phyloP scores from a whole-genome alignment of 1,140 invertebrate species.

The Drosophila virilis region DNA sequence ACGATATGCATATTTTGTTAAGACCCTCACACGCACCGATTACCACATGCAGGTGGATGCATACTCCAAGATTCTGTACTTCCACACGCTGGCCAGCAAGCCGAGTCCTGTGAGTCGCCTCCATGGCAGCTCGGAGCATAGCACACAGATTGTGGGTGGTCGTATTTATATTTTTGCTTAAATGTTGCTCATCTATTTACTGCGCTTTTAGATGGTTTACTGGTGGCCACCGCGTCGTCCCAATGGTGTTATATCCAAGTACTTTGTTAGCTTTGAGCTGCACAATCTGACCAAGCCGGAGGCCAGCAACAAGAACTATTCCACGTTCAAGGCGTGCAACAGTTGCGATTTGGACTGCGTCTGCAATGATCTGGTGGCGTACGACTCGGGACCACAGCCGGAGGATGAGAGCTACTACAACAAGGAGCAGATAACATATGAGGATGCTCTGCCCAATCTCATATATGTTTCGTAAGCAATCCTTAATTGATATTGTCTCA shows the following conservation, averaged over 20 bases:
- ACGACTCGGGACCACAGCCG: constrained; percentile 64
- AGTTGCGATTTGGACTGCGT: constrained; percentile 36
- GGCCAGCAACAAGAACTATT: constrained; percentile 40
- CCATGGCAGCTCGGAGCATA: constrained; percentile 45
- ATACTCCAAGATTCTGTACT: constrained; percentile 92
- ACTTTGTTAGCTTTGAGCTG: constrained; percentile 52
- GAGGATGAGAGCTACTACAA: constrained; percentile 71
- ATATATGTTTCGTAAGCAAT: constrained; percentile 67
- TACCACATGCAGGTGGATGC: constrained; percentile 88
- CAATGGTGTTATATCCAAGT: constrained; percentile 65
- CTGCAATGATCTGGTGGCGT: constrained; percentile 48
- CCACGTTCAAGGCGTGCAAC: constrained; percentile 3
- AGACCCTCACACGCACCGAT: constrained; percentile 91
- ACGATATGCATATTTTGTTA: constrained; percentile 95
- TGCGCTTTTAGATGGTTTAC: constrained; percentile 43
- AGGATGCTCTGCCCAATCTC: constrained; percentile 65
- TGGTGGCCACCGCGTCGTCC: constrained; percentile 78
- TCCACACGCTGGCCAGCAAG: constrained; percentile 87
- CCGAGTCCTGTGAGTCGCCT: constrained; percentile 62
- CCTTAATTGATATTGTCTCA: background rate
- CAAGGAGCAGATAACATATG: constrained; percentile 64
- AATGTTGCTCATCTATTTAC: background rate
- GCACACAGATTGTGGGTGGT: constrained; percentile 58
- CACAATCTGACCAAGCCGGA: constrained; percentile 43
- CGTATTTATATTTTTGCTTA: background rate